These are phyloP conservation scores for Rhynchotus rufescens DNA, from an alignment of 2,797 vertebrate genomes.

Conservation along the genomic window DNA sequence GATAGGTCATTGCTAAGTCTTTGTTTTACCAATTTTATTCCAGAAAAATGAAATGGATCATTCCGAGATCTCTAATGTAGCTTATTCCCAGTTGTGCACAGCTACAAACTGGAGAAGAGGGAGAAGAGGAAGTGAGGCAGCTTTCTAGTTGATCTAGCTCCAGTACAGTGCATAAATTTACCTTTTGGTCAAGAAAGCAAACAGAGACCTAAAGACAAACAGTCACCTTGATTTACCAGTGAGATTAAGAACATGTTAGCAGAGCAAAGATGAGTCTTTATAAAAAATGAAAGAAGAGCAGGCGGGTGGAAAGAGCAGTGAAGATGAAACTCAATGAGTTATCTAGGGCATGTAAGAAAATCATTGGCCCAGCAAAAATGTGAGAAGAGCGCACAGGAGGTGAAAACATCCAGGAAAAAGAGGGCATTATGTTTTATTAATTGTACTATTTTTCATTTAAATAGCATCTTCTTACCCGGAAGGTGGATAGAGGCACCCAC, in stretches of 20 bases:
- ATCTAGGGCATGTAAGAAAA: slow-evolving; percentile 69
- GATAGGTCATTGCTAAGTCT: background rate
- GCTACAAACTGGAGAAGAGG: background rate
- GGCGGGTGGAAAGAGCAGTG: background rate
- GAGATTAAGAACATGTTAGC: background rate
- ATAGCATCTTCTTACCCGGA: background rate
- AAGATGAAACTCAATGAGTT: slow-evolving; percentile 25
- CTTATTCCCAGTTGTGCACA: rapidly evolving
- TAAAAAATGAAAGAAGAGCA: slow-evolving; percentile 64
- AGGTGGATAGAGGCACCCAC: rapidly evolving
- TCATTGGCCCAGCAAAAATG: slow-evolving; percentile 55
- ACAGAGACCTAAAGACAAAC: background rate
- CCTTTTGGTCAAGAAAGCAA: background rate
- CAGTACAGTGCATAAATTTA: background rate
- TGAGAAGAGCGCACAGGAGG: background rate
- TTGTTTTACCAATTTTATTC: background rate
- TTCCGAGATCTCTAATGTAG: background rate
- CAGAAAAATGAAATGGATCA: rapidly evolving
- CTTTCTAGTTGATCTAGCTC: background rate
- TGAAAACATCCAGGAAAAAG: background rate
- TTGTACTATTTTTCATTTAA: background rate
- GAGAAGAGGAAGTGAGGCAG: no score
- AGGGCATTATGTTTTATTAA: slow-evolving; percentile 52
- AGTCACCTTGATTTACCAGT: background rate
- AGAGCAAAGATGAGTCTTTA: background rate